phyloP scores from a whole-genome alignment of 2,113 vertebrate genomes.

The Aphelocoma coerulescens region DNA sequence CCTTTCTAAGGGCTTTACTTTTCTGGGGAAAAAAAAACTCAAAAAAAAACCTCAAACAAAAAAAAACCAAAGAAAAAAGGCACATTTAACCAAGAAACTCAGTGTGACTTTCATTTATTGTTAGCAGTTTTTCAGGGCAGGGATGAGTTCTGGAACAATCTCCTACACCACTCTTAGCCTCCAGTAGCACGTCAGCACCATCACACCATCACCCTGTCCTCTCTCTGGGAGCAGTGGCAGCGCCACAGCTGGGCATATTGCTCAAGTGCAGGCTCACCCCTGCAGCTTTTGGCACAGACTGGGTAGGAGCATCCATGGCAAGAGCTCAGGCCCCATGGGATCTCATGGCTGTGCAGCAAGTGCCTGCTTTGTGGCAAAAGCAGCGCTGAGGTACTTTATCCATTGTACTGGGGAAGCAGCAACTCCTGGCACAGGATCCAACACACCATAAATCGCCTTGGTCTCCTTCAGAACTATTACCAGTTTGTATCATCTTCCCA shows the following conservation, averaged over 20 bases:
- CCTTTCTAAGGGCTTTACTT: background rate
- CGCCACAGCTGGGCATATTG: background rate
- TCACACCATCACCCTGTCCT: background rate
- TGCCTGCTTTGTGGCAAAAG: background rate
- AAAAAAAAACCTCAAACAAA: background rate
- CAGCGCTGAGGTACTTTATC: slow-evolving; percentile 64
- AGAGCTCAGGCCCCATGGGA: background rate
- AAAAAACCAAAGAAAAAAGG: background rate
- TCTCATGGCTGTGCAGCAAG: slow-evolving; percentile 12
- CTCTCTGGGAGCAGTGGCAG: background rate
- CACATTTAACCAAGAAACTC: slow-evolving; percentile 1
- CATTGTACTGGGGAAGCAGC: background rate
- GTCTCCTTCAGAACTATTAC: slow-evolving; percentile 63
- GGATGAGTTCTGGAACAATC: slow-evolving; percentile 25
- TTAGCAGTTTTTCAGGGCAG: slow-evolving; percentile 52
- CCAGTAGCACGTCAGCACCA: background rate
- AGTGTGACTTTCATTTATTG: slow-evolving; percentile 58
- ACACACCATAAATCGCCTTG: background rate
- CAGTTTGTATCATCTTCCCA: slow-evolving; percentile 88
- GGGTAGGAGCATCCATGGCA: background rate
- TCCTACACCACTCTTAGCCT: background rate
- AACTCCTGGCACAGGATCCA: slow-evolving; percentile 25
- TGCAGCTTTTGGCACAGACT: slow-evolving; percentile 43
- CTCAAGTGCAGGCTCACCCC: background rate
- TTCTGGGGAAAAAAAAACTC: background rate